phyloP scores from a whole-genome alignment of 1,140 invertebrate species.

The Drosophila eugracilis region DNA sequence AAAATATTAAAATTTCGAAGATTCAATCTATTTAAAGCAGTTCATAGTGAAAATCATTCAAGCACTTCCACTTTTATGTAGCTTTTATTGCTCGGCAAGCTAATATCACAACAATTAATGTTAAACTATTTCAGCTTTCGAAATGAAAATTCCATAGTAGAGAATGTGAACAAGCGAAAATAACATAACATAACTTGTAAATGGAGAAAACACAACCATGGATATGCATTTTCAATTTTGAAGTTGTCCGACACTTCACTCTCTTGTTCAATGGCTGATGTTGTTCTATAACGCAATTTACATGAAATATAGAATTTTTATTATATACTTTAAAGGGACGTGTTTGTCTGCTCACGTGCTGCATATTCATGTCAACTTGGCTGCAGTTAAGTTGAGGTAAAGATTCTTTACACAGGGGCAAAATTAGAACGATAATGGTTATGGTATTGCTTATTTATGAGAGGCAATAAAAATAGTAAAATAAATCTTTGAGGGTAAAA shows the following conservation, averaged over 20 bases:
- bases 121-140: slow-evolving; percentile 1
- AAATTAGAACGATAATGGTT: not conserved
- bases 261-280: slow-evolving; percentile 21
- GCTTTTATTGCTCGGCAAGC: slow-evolving; percentile 7
- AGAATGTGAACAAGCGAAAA: slow-evolving; percentile 12
- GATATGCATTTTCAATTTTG: slow-evolving; percentile 16
- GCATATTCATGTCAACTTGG: slow-evolving; percentile 48
- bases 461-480: no score
- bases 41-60: no score
- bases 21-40: no score
- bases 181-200: slow-evolving; percentile 18
- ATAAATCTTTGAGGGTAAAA: no score
- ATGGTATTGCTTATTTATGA: no score
- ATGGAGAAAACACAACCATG: slow-evolving; percentile 4
- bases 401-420: not conserved
- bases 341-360: slow-evolving; percentile 32
- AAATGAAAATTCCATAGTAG: slow-evolving; percentile 2
- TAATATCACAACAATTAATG: slow-evolving; percentile 12
- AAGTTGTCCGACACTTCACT: slow-evolving; percentile 15
- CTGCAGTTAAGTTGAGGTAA: slow-evolving; percentile 3
- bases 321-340: not conserved
- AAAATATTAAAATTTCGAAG: not conserved
- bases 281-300: slow-evolving; percentile 16
- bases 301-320: not conserved
- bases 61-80: not conserved